Percentiles rank a stretch among this genome's conserved stretches.
These are phyloP conservation scores for Laothoe populi DNA, from an alignment of 2,888 invertebrate species.

Conservation along the genomic window DNA sequence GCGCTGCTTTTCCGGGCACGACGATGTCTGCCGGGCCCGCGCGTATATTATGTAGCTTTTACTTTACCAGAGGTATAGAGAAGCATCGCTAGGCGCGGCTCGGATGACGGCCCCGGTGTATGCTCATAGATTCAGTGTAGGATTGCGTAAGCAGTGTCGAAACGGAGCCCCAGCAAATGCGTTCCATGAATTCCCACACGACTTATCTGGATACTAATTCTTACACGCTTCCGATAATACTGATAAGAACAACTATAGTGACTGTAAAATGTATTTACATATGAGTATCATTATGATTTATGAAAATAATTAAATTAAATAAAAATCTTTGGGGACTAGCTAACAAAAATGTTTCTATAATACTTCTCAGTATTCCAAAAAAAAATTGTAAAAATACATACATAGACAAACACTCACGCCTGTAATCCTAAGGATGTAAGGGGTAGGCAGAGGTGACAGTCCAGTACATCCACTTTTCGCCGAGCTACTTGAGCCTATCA, in stretches of 20 bases:
- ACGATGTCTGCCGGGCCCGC: too few species aligned
- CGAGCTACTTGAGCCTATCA: too few species aligned
- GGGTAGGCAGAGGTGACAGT: too few species aligned
- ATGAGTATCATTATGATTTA: neutral
- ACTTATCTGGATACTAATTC: slow-evolving; percentile 39
- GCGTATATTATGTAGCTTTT: neutral
- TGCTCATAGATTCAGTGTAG: neutral
- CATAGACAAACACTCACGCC: too few species aligned
- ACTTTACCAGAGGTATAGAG: neutral
- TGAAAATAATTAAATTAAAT: too few species aligned
- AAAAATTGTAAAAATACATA: too few species aligned
- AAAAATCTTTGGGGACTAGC: too few species aligned
- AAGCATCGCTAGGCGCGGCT: slow-evolving; percentile 32
- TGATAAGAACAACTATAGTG: slow-evolving; percentile 2
- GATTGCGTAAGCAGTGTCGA: slow-evolving; percentile 51
- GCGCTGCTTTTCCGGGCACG: too few species aligned
- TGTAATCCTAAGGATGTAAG: too few species aligned
- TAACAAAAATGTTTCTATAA: too few species aligned
- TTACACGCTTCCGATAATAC: neutral
- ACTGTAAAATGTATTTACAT: neutral
- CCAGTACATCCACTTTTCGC: too few species aligned
- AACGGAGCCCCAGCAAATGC: slow-evolving; percentile 46
- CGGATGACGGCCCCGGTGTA: slow-evolving; percentile 28
- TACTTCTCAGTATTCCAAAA: too few species aligned
- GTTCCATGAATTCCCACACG: slow-evolving; percentile 54